These are phyloP conservation scores for Phylloscopus trochilus DNA, from an alignment of 2,113 vertebrate species.

Conservation along the genomic window DNA sequence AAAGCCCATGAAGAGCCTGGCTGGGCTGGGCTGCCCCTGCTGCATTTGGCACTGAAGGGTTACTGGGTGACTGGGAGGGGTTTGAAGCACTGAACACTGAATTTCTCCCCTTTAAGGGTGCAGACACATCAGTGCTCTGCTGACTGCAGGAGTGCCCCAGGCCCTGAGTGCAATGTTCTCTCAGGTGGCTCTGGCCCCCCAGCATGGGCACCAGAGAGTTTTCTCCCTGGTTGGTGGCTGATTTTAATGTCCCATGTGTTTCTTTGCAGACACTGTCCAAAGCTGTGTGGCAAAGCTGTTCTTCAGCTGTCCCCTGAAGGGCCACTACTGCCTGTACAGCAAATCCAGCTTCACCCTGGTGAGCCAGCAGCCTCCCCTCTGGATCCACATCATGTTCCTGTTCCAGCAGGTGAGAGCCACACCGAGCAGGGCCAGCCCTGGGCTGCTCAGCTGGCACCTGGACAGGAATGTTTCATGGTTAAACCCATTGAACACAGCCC, in stretches of 20 bases:
- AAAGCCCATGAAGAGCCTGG: background rate
- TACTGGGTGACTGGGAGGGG: accelerated
- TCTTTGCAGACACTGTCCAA: slow-evolving; percentile 75
- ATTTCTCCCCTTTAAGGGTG: background rate
- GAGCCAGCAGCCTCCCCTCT: slow-evolving; percentile 86
- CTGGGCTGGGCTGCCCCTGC: background rate
- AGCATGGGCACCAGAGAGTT: background rate
- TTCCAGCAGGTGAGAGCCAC: slow-evolving; percentile 85
- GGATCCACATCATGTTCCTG: slow-evolving; percentile 96
- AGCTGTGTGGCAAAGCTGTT: slow-evolving; percentile 87
- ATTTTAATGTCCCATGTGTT: background rate
- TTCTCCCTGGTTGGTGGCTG: background rate
- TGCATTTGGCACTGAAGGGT: background rate
- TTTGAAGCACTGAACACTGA: background rate
- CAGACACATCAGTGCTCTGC: background rate
- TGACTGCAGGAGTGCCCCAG: background rate
- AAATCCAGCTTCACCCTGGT: slow-evolving; percentile 88
- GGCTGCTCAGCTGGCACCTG: background rate
- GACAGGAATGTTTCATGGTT: background rate
- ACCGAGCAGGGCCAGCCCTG: background rate
- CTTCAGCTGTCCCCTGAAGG: slow-evolving; percentile 92
- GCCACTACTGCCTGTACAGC: slow-evolving; percentile 91
- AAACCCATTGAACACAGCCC: background rate
- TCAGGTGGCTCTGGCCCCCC: background rate
- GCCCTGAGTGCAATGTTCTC: accelerated